Conservation (phyloP, 2,888 invertebrate genomes). For the Limenitis arthemis region DNA sequence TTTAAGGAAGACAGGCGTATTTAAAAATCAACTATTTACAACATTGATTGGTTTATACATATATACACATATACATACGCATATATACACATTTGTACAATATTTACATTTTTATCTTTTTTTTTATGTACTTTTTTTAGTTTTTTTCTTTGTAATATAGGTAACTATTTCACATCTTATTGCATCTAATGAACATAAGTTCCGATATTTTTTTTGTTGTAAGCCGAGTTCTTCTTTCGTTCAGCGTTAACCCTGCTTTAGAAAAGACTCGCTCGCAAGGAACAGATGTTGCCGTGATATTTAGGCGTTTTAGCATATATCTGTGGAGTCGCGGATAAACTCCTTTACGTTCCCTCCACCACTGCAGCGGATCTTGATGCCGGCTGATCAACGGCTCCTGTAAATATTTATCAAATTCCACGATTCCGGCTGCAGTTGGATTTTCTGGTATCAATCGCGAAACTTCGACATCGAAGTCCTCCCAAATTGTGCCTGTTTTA, state of each 20-base stretch:
- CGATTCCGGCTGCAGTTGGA: conserved; percentile 23
- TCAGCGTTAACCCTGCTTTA: conserved; percentile 12
- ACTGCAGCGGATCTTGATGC: conserved; percentile 14
- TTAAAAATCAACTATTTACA: background rate
- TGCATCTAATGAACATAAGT: conserved; percentile 9
- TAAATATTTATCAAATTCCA: conserved; percentile 23
- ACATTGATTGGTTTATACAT: background rate
- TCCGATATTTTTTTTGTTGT: conserved; percentile 11
- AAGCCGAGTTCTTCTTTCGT: conserved; percentile 12
- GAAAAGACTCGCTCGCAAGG: conserved; percentile 21
- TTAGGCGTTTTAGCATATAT: conserved; percentile 13
- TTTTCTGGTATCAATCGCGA: conserved; percentile 14
- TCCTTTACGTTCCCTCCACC: conserved; percentile 18
- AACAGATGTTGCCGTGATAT: conserved; percentile 17
- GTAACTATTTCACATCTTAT: background rate
- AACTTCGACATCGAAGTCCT: conserved; percentile 21
- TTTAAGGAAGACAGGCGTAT: background rate
- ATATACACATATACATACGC: no score
- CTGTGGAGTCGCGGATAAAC: conserved; percentile 17
- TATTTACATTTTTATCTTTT: background rate
- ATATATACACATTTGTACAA: no score
- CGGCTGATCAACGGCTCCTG: conserved; percentile 16
- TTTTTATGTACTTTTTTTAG: background rate
- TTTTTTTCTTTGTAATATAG: background rate
- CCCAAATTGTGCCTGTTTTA: conserved; percentile 17